Percentiles rank a stretch among this genome's conserved stretches.
These are phyloP conservation scores for Cossypha polioptera DNA, from an alignment of 2,797 vertebrate genomes.

Conservation along the genomic window DNA sequence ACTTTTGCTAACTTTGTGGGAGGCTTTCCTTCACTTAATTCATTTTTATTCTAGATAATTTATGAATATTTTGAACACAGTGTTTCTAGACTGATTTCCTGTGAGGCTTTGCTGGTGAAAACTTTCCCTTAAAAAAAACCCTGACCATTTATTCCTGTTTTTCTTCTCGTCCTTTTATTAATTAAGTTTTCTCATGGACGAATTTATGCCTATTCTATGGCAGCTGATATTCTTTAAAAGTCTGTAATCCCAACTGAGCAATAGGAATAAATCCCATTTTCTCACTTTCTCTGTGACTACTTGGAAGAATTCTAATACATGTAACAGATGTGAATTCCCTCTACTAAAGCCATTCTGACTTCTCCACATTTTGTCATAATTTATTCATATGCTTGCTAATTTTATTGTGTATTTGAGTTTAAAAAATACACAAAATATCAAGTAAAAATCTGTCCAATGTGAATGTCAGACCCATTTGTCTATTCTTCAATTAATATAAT, in stretches of 20 bases:
- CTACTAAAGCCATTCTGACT: not conserved
- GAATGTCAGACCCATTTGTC: not conserved
- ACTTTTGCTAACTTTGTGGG: not conserved
- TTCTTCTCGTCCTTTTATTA: not conserved
- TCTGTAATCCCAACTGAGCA: not conserved
- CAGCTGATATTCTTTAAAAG: not conserved
- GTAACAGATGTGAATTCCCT: not conserved
- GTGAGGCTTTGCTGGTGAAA: not conserved
- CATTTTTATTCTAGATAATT: not conserved
- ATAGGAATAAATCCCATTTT: not conserved
- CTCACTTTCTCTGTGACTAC: not conserved
- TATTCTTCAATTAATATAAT: not conserved
- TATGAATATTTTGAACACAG: not conserved
- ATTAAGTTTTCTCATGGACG: not conserved
- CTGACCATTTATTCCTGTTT: not conserved
- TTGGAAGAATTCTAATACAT: not conserved
- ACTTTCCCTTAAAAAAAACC: not conserved
- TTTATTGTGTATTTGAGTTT: not conserved
- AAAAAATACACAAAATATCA: no score
- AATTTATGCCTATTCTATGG: not conserved
- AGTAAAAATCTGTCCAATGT: not conserved
- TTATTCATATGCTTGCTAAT: not conserved
- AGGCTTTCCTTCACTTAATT: not conserved
- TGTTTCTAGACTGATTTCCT: not conserved
- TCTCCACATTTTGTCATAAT: not conserved